Evolutionary conservation across 1,140 invertebrate species (phyloP).

Genomic region (Ptiloglossa arizonensis): DNA sequence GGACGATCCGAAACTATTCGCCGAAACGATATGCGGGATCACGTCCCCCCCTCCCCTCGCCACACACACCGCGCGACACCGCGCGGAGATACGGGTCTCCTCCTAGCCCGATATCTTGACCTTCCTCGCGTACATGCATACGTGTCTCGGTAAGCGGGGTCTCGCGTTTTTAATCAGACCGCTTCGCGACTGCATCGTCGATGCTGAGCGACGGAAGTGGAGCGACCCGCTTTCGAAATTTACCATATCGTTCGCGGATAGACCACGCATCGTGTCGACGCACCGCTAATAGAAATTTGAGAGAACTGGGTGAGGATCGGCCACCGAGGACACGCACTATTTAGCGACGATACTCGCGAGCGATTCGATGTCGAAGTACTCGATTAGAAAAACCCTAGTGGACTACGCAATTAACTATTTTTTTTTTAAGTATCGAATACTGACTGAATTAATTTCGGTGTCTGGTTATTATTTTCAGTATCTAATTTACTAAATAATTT

Average conservation of each 20-base stretch:
- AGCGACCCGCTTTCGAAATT: slow-evolving; percentile 22
- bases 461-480: too few species aligned
- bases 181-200: neutral
- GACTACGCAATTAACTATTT: too few species aligned
- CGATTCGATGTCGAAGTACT: too few species aligned
- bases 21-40: slow-evolving; percentile 66
- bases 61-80: neutral
- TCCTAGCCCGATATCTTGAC: slow-evolving; percentile 19
- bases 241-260: neutral
- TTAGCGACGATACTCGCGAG: too few species aligned
- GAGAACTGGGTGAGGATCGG: neutral
- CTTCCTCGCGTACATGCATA: slow-evolving; percentile 13
- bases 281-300: neutral
- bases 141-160: neutral
- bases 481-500: too few species aligned
- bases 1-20: slow-evolving; percentile 53
- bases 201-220: slow-evolving; percentile 7
- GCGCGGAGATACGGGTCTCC: neutral
- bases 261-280: neutral
- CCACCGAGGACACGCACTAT: too few species aligned
- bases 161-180: slow-evolving; percentile 9
- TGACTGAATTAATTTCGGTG: too few species aligned
- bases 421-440: too few species aligned
- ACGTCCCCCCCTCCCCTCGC: slow-evolving; percentile 5
- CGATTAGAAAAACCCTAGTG: too few species aligned